Percentiles rank a stretch among this genome's conserved stretches.
Conservation (phyloP, 2,888 invertebrate genomes). For the Bimastos eiseni region DNA sequence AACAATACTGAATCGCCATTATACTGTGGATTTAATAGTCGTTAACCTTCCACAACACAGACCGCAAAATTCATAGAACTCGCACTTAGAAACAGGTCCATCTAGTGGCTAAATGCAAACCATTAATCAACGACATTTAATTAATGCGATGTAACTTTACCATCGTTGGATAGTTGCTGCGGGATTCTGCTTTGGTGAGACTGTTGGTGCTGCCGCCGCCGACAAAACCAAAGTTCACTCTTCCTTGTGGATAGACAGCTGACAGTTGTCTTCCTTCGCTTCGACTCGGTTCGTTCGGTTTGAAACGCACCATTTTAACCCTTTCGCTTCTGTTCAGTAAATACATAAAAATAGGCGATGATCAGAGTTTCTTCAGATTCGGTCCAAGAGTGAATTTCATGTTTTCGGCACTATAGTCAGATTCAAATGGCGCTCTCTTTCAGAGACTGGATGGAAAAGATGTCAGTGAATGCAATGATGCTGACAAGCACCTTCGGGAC, state of each 20-base stretch:
- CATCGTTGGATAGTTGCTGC: slow-evolving; percentile 16
- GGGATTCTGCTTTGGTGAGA: no score
- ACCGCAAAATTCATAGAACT: neutral
- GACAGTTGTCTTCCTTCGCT: neutral
- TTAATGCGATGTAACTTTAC: neutral
- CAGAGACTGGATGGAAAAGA: no score
- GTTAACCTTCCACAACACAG: neutral
- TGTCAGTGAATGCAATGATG: no score
- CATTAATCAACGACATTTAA: neutral
- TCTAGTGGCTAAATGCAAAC: neutral
- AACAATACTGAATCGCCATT: no score
- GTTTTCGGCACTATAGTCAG: no score
- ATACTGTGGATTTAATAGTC: no score
- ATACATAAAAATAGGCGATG: neutral
- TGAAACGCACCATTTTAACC: slow-evolving; percentile 8
- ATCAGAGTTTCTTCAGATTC: no score
- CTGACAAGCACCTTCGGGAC: no score
- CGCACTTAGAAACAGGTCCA: neutral
- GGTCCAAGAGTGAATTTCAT: no score
- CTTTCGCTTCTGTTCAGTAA: neutral
- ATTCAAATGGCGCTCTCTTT: no score
- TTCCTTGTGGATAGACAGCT: neutral
- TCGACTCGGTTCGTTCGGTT: neutral
- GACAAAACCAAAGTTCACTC: neutral
- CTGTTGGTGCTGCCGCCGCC: neutral